A percentile compares a stretch with the other conserved stretches of the same genome.
phyloP scores from a whole-genome alignment of 2,113 vertebrate genomes.

The Uropsilus gracilis region DNA sequence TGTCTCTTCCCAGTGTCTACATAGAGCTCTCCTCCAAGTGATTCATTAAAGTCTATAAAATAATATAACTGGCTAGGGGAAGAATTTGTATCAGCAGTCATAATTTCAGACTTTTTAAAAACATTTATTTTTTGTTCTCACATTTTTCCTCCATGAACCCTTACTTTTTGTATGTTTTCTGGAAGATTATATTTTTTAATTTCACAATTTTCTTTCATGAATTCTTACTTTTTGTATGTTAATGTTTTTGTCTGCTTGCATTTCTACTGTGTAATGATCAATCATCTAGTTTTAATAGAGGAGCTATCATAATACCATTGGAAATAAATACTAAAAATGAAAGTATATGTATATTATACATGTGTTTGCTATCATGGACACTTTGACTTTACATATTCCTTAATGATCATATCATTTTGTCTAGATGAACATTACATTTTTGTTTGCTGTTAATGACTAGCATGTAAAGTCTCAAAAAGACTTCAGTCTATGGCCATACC shows the following conservation, averaged over 20 bases:
- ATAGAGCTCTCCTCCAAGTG: too few species aligned
- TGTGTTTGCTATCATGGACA: neutral
- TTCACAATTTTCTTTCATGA: neutral
- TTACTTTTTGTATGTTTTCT: neutral
- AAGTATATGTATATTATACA: neutral
- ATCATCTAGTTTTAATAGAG: neutral
- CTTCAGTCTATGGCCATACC: too few species aligned
- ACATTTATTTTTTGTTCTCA: neutral
- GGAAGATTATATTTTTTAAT: neutral
- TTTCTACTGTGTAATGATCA: neutral
- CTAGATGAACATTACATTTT: neutral
- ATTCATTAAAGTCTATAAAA: neutral
- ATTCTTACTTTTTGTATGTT: neutral
- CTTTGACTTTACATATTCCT: neutral
- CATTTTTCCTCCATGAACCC: neutral
- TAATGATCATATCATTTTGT: neutral
- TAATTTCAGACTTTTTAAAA: neutral
- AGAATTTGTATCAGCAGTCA: neutral
- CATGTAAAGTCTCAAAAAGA: neutral
- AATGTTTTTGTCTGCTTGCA: neutral
- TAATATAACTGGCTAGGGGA: neutral
- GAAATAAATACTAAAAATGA: neutral
- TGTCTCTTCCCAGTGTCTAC: too few species aligned
- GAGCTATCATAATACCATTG: neutral
- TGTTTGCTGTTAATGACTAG: constrained; percentile 9